Conservation (phyloP, 2,797 vertebrate species). For the Epinephelus coioides region DNA sequence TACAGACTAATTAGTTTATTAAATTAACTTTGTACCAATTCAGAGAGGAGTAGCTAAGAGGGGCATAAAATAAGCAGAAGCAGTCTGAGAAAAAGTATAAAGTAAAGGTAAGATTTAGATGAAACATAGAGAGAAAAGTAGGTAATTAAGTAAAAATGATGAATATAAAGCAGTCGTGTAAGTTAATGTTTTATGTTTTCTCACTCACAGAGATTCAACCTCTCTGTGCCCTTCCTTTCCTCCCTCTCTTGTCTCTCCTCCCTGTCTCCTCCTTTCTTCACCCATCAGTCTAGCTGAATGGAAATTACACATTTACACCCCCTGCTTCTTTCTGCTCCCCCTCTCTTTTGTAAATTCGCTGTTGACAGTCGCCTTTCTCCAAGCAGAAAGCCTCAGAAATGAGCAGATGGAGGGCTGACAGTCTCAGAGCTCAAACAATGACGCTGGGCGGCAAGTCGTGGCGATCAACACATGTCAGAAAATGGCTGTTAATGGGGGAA, state of each 20-base stretch:
- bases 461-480: conserved; percentile 65
- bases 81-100: conserved; percentile 19
- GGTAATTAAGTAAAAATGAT: conserved; percentile 21
- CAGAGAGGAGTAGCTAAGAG: conserved; percentile 23
- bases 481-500: conserved; percentile 54
- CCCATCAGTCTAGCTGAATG: conserved; percentile 51
- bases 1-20: conserved; percentile 73
- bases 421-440: conserved; percentile 66
- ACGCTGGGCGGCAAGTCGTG: conserved; percentile 48
- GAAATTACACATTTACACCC: conserved; percentile 66
- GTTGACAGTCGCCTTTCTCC: conserved; percentile 71
- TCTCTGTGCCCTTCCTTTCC: neutral
- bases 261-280: conserved; percentile 53
- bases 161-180: neutral
- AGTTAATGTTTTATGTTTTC: conserved; percentile 5
- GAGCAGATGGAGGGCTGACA: conserved; percentile 77
- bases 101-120: conserved; percentile 39
- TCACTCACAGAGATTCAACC: neutral
- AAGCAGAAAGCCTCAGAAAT: conserved; percentile 60
- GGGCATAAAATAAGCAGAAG: conserved; percentile 16
- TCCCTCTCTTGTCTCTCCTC: conserved; percentile 6
- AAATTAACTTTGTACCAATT: conserved; percentile 63
- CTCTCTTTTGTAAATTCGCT: conserved; percentile 51
- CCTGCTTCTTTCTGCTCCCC: conserved; percentile 35
- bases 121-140: conserved; percentile 24